phyloP scores from a whole-genome alignment of 1,140 invertebrate genomes.

The Drosophila kohkoa region DNA sequence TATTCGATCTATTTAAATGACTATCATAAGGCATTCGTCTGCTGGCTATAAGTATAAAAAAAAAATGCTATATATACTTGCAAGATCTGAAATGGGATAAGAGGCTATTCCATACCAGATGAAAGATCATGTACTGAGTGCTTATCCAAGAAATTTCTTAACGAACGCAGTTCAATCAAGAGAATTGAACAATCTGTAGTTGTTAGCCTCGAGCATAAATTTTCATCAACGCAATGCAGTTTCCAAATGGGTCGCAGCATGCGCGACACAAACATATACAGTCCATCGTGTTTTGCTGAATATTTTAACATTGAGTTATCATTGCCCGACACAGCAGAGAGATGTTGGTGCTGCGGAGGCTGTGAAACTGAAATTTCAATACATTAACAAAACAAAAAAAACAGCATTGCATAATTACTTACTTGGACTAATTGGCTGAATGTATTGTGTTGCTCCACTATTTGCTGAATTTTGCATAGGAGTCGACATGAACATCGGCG shows the following conservation, averaged over 20 bases:
- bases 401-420: constrained; percentile 15
- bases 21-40: constrained; percentile 54
- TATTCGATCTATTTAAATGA: constrained; percentile 76
- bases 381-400: not conserved
- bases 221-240: constrained; percentile 87
- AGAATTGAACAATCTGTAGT: constrained; percentile 85
- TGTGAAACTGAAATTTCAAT: constrained; percentile 48
- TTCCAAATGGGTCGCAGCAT: constrained; percentile 94
- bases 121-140: constrained; percentile 81
- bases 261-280: constrained; percentile 95
- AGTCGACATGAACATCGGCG: constrained; percentile 79
- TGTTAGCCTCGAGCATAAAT: constrained; percentile 85
- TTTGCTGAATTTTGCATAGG: constrained; percentile 66
- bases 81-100: not conserved
- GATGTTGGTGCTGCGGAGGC: constrained; percentile 61
- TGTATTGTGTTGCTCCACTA: constrained; percentile 42
- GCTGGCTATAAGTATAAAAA: constrained; percentile 21
- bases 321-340: constrained; percentile 9
- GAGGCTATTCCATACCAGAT: constrained; percentile 51
- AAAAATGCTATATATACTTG: not conserved
- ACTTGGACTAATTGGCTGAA: constrained; percentile 74
- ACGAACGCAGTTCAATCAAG: constrained; percentile 85
- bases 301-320: constrained; percentile 68
- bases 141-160: constrained; percentile 85
- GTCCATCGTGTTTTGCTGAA: constrained; percentile 94